A percentile compares a stretch with the other conserved stretches of the same genome.
These are phyloP conservation scores for Elysia crispata DNA, from an alignment of 2,888 invertebrate species.

Conservation along the genomic window DNA sequence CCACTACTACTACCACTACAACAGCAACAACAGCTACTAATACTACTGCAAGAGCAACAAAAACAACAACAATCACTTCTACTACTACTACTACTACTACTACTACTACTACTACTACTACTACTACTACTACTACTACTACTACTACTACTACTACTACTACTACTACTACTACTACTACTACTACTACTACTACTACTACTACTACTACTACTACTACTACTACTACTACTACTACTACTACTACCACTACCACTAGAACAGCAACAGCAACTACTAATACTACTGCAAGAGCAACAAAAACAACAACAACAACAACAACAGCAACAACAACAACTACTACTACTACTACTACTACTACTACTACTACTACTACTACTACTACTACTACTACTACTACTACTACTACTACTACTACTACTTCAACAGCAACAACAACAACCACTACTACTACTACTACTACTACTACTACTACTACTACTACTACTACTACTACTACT, in stretches of 20 bases:
- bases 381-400: not conserved
- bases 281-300: not conserved
- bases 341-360: not conserved
- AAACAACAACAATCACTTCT: too few species aligned
- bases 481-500: not conserved
- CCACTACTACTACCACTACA: slow-evolving; percentile 15
- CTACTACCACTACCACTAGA: not conserved
- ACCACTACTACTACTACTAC: too few species aligned
- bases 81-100: slow-evolving; percentile 36
- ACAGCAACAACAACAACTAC: not conserved
- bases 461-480: slow-evolving; percentile 36
- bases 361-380: not conserved
- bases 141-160: slow-evolving; percentile 1
- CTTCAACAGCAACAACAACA: too few species aligned
- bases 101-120: slow-evolving; percentile 6
- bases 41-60: too few species aligned
- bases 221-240: not conserved
- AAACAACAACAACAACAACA: slow-evolving; percentile 3
- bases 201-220: not conserved
- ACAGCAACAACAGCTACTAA: too few species aligned
- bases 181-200: not conserved
- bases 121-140: not conserved
- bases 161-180: slow-evolving; percentile 6
- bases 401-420: slow-evolving; percentile 10
- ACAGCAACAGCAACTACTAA: not conserved